phyloP scores from a whole-genome alignment of 2,113 vertebrate genomes.

The Lophotis ruficrista region DNA sequence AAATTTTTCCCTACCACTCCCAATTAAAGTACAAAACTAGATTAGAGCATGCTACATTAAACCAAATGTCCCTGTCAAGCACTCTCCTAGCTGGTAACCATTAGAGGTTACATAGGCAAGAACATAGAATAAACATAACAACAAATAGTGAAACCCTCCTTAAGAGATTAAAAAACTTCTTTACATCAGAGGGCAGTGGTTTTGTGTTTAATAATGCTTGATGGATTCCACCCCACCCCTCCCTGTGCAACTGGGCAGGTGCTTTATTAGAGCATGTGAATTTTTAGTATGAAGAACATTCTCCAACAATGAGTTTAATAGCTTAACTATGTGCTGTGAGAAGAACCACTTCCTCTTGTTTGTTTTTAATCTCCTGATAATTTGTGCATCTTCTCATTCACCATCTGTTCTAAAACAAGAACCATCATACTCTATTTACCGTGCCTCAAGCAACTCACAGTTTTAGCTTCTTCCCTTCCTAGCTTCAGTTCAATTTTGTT shows the following conservation, averaged over 20 bases:
- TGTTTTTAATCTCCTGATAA: neutral
- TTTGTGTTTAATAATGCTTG: neutral
- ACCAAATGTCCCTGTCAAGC: neutral
- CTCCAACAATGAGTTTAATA: neutral
- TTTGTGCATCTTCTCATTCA: neutral
- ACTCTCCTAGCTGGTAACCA: neutral
- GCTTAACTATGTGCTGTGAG: neutral
- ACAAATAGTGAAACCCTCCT: neutral
- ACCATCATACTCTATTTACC: neutral
- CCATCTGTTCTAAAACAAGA: neutral
- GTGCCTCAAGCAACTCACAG: neutral
- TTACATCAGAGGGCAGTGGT: neutral
- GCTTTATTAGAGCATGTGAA: neutral
- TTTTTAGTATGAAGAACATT: neutral
- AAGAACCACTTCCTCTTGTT: conserved; percentile 20
- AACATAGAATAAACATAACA: neutral
- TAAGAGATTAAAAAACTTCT: neutral
- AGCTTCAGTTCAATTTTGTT: neutral
- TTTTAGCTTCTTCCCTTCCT: neutral
- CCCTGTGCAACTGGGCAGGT: neutral
- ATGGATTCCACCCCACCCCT: neutral
- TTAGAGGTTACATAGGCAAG: neutral
- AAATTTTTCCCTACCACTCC: neutral
- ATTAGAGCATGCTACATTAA: neutral
- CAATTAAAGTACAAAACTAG: neutral